A percentile compares a stretch with the other conserved stretches of the same genome.
Evolutionary conservation across 2,888 invertebrate species (phyloP).

Genomic region (Ornithoptera priamus): DNA sequence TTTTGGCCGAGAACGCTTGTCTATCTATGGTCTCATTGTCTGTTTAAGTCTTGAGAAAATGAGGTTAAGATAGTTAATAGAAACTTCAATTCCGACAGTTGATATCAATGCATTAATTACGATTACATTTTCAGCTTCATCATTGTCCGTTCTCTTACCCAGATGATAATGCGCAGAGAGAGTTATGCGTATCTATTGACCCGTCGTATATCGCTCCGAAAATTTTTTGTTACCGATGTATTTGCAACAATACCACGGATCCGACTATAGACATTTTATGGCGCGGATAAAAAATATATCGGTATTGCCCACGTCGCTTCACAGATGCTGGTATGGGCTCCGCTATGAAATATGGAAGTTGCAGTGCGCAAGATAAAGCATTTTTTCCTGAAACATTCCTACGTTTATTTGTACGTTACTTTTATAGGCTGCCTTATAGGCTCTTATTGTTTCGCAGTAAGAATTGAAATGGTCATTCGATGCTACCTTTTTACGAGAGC

Average conservation of each 20-base stretch:
- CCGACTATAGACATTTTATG: conserved; percentile 35
- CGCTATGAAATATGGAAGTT: conserved; percentile 26
- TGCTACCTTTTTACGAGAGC: conserved; percentile 2
- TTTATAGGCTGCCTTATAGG: conserved; percentile 20
- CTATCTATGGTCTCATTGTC: no score
- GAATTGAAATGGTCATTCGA: conserved; percentile 19
- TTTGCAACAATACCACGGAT: conserved; percentile 32
- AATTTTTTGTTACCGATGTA: conserved; percentile 34
- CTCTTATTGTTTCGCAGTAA: conserved; percentile 20
- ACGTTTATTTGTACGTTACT: conserved; percentile 25
- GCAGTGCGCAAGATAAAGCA: conserved; percentile 25
- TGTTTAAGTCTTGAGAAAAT: no score
- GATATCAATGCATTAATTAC: conserved; percentile 4
- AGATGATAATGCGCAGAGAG: conserved; percentile 12
- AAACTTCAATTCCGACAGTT: neutral
- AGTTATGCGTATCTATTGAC: conserved; percentile 28
- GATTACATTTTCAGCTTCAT: neutral
- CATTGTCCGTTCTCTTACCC: neutral
- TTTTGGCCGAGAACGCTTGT: no score
- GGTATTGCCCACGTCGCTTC: conserved; percentile 16
- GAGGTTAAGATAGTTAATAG: no score
- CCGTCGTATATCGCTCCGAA: conserved; percentile 10
- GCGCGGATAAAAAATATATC: conserved; percentile 31
- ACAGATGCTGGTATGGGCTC: conserved; percentile 23
- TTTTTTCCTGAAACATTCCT: conserved; percentile 11